Conservation (phyloP, 2,888 invertebrate species). For the Callosobruchus maculatus region DNA sequence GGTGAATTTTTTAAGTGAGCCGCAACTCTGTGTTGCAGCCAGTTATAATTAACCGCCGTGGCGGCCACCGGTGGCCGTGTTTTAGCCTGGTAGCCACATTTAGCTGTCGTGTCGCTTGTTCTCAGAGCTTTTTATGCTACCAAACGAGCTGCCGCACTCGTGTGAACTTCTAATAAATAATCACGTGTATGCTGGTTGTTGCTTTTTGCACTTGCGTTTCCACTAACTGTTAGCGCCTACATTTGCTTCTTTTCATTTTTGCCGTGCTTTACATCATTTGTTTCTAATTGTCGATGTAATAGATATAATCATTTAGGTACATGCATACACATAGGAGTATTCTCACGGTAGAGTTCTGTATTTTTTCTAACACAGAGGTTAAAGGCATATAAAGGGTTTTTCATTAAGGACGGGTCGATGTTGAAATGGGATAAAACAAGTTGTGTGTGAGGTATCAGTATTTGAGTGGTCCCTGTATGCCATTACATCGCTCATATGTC, state of each 20-base stretch:
- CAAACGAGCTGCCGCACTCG: neutral
- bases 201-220: neutral
- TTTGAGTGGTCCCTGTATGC: no score
- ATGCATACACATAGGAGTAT: no score
- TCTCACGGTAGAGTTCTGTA: no score
- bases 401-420: no score
- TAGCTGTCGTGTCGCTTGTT: neutral
- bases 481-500: no score
- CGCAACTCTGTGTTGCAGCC: neutral
- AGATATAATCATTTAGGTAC: neutral
- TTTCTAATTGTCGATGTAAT: neutral
- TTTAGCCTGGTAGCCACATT: neutral
- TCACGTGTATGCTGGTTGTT: neutral
- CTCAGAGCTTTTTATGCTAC: neutral
- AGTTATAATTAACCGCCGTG: neutral
- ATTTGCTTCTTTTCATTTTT: neutral
- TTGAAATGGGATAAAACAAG: no score
- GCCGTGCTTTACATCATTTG: neutral
- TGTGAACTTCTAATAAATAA: neutral
- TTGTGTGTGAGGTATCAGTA: no score
- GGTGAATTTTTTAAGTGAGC: neutral
- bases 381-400: no score
- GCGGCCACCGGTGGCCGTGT: no score
- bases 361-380: no score
- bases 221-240: neutral